Percentiles rank a stretch among this genome's conserved stretches.
These are phyloP conservation scores for Trinorchestia longiramus DNA, from an alignment of 1,140 invertebrate species.

Conservation along the genomic window DNA sequence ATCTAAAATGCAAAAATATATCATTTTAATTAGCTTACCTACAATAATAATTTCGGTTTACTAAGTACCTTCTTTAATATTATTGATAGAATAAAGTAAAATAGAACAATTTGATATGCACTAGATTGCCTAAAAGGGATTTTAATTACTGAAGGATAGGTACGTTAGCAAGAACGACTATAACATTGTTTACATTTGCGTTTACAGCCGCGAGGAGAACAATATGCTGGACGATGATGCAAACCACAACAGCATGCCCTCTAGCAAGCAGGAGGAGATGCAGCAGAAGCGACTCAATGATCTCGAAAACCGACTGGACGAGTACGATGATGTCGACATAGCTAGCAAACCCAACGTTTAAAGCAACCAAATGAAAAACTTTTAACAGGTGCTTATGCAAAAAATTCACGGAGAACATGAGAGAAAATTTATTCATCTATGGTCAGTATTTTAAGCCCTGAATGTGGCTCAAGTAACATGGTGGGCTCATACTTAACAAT, in stretches of 20 bases:
- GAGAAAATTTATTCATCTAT: neutral
- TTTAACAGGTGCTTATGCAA: neutral
- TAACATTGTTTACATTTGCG: neutral
- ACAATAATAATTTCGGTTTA: too few species aligned
- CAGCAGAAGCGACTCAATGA: neutral
- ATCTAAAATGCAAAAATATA: too few species aligned
- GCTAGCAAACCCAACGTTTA: neutral
- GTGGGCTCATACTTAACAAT: neutral
- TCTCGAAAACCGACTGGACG: neutral
- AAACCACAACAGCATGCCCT: neutral
- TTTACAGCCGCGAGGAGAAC: neutral
- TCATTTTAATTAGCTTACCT: too few species aligned
- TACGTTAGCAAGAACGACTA: too few species aligned
- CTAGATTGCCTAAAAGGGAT: too few species aligned
- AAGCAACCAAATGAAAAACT: neutral
- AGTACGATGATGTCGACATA: neutral
- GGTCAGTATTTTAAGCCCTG: neutral
- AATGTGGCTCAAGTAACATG: neutral
- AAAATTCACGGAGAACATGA: neutral
- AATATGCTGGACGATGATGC: neutral
- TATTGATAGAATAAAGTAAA: too few species aligned
- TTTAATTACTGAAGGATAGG: too few species aligned
- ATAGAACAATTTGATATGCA: too few species aligned
- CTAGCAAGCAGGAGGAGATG: neutral
- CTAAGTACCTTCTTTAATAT: too few species aligned